Percentiles rank a stretch among this genome's conserved stretches.
Evolutionary conservation across 2,113 vertebrate species (phyloP).

Genomic region (Podilymbus podiceps): DNA sequence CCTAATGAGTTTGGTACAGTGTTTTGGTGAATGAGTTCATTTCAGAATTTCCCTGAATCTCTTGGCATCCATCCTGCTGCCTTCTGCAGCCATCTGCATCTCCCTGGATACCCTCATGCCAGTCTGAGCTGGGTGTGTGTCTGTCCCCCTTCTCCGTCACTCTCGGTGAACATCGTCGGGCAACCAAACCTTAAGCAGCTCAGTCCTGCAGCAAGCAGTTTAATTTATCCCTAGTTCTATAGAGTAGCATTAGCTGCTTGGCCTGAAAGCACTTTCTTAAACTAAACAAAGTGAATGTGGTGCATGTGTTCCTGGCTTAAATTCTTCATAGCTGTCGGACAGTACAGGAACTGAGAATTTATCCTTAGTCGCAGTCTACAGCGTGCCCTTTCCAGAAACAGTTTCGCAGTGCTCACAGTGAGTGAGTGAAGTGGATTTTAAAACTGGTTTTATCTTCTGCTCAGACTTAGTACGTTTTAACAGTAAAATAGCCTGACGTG

Average conservation of each 20-base stretch:
- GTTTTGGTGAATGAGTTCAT: background rate
- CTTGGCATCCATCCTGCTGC: background rate
- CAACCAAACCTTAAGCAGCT: background rate
- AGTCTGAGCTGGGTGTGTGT: background rate
- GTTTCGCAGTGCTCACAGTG: background rate
- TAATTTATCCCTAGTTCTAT: background rate
- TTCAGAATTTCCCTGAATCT: background rate
- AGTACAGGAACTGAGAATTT: background rate
- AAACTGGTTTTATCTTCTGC: background rate
- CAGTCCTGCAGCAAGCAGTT: background rate
- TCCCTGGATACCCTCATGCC: background rate
- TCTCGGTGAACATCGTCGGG: background rate
- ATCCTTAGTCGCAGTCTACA: background rate
- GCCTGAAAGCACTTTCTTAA: background rate
- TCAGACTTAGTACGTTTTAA: background rate
- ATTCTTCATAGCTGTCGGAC: background rate
- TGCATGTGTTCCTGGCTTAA: background rate
- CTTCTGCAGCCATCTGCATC: background rate
- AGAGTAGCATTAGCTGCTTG: background rate
- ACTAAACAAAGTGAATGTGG: background rate
- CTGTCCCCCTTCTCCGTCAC: background rate
- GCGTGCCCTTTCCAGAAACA: background rate
- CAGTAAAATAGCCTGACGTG: background rate
- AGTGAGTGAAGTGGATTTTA: background rate
- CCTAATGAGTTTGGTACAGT: background rate